These are phyloP conservation scores for Plutomurus gul DNA, from an alignment of 1,140 invertebrate genomes.

Conservation along the genomic window DNA sequence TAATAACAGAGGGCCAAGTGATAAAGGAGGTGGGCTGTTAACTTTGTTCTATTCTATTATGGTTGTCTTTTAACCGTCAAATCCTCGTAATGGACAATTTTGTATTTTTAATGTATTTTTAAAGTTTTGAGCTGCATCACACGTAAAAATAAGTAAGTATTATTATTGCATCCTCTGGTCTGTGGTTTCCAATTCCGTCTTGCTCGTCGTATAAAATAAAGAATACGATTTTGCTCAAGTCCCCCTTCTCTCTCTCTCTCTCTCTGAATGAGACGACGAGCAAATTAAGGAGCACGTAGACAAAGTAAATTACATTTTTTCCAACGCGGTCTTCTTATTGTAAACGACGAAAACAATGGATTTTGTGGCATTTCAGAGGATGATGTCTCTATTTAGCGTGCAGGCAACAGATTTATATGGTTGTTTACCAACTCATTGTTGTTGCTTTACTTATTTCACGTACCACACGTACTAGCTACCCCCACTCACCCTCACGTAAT, in stretches of 20 bases:
- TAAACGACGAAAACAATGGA: constrained; percentile 24
- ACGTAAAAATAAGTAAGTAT: too few species aligned
- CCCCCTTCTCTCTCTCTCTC: too few species aligned
- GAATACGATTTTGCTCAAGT: too few species aligned
- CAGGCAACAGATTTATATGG: background rate
- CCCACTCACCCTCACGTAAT: background rate
- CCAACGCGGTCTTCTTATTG: background rate
- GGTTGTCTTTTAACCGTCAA: constrained; percentile 10
- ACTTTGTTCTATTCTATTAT: constrained; percentile 20
- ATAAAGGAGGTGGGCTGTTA: background rate
- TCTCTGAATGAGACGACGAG: constrained; percentile 15
- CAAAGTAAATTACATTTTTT: constrained; percentile 34
- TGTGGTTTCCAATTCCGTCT: too few species aligned
- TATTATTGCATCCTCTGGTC: too few species aligned
- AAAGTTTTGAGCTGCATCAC: too few species aligned
- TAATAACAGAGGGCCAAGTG: background rate
- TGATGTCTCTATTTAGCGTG: constrained; percentile 39
- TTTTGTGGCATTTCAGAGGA: constrained; percentile 10
- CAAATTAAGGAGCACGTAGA: constrained; percentile 23
- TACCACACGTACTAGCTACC: background rate
- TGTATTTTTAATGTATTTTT: constrained; percentile 9
- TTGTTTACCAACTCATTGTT: background rate
- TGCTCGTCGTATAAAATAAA: too few species aligned
- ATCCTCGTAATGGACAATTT: constrained; percentile 23
- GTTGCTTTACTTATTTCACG: background rate